Conservation (phyloP, 2,888 invertebrate species). For the Temnothorax ravouxi region DNA sequence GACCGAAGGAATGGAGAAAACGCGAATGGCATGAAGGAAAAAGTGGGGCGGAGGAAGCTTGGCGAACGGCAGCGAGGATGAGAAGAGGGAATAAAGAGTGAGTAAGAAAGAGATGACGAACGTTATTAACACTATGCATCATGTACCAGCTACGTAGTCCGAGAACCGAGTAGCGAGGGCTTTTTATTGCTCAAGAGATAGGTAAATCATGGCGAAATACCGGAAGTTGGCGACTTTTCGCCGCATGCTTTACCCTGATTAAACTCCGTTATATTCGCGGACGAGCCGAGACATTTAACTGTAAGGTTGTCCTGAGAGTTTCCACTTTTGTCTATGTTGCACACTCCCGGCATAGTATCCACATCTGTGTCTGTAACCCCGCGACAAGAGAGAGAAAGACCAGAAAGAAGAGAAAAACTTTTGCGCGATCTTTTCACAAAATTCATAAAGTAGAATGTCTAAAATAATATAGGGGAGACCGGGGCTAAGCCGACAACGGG, state of each 20-base stretch:
- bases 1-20: slow-evolving; percentile 3
- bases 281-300: slow-evolving; percentile 38
- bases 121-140: slow-evolving; percentile 82
- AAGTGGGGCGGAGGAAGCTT: slow-evolving; percentile 35
- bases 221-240: slow-evolving; percentile 66
- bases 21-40: background rate
- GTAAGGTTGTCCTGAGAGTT: slow-evolving; percentile 43
- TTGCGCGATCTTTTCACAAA: slow-evolving; percentile 10
- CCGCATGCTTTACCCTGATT: slow-evolving; percentile 68
- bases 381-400: background rate
- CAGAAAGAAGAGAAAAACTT: background rate
- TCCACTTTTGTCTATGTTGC: slow-evolving; percentile 38
- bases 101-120: slow-evolving; percentile 68
- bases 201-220: slow-evolving; percentile 73
- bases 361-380: slow-evolving; percentile 38
- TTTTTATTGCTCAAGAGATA: slow-evolving; percentile 77
- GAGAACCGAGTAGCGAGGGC: slow-evolving; percentile 54
- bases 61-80: slow-evolving; percentile 33
- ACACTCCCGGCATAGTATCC: background rate
- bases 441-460: slow-evolving; percentile 28
- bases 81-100: slow-evolving; percentile 31
- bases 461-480: too few relatives aligned
- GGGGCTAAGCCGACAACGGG: too few relatives aligned
- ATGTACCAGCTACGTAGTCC: slow-evolving; percentile 65
- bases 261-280: slow-evolving; percentile 55